Evolutionary conservation across 2,888 invertebrate species (phyloP), one percentile per base, ranked within the genome.

Genomic region (Parnassius apollo): DNA sequence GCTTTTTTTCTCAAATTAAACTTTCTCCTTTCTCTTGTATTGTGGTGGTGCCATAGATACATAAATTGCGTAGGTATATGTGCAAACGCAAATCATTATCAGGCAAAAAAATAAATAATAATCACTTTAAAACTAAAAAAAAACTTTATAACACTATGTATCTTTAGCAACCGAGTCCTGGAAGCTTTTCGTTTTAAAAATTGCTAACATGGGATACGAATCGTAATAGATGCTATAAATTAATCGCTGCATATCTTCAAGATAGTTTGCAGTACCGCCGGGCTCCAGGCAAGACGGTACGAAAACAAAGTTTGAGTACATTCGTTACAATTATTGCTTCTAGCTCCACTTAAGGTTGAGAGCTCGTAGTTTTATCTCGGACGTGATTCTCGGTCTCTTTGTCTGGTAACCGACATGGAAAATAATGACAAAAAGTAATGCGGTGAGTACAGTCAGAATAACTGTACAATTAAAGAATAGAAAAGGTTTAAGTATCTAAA

Each of bases 321-420:
- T 83, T 83, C 69, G 75, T 83, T 82, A 81, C 73, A 72, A 75
- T 77, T 77, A 78, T 76, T 75, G 72, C 74, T 70, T 67, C 66
- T 71, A 74, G 74, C 75, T 71, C 71, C 67, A 71, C 70, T 72
- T 69, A 75, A 73, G 68, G 68, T 67, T 66, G 67, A 62, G 68
- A 73, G 68, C 68, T 67, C 65, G 67, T 76, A 73, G 75, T 77
- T 81, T 78, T 71, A 75, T 73, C 75, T 75, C 65, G 78, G 71
- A 82, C 81, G 83, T 82, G 80, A 80, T 75, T 61, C 61, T 58
- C 60, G 18, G 22, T 52, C 61, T 50, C 61, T 45, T 59, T 61
- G 61, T 61, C 54, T 60, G 42, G 56, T 44, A 22, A 53, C n/a
- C 46, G 13, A 35, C 51, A 49, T 18, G 25, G 55, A 22, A 49